phyloP scores from a whole-genome alignment of 2,113 vertebrate species.

The Heterochromis multidens region DNA sequence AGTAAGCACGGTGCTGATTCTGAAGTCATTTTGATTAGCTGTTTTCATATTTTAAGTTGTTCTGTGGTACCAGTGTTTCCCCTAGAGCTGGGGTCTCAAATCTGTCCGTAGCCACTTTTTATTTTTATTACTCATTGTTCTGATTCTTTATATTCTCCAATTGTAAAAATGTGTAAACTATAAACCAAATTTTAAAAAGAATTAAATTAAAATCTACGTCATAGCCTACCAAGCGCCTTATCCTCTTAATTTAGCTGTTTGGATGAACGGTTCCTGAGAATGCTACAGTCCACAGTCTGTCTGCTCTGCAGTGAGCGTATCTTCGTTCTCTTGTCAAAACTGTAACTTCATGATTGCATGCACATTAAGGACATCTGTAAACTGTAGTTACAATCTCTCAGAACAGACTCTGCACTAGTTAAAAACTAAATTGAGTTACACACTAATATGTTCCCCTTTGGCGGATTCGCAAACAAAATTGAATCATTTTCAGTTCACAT shows the following conservation, averaged over 20 bases:
- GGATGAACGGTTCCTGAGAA: not conserved
- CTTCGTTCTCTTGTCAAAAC: not conserved
- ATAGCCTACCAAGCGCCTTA: not conserved
- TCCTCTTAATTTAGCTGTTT: not conserved
- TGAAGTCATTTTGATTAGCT: not conserved
- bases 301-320: not conserved
- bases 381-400: not conserved
- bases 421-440: not conserved
- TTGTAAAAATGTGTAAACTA: not conserved
- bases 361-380: not conserved
- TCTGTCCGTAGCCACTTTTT: not conserved
- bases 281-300: not conserved
- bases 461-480: not conserved
- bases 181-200: not conserved
- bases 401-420: not conserved
- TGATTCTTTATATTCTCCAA: not conserved
- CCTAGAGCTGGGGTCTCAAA: not conserved
- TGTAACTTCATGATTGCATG: not conserved
- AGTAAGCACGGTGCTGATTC: not conserved
- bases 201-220: not conserved
- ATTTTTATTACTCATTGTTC: not conserved
- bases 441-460: not conserved
- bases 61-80: not conserved
- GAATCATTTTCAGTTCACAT: not conserved
- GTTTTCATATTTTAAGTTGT: not conserved